Base-by-base conservation (phyloP, 2,888 invertebrate genomes). In the Tortrix viridana region DNA sequence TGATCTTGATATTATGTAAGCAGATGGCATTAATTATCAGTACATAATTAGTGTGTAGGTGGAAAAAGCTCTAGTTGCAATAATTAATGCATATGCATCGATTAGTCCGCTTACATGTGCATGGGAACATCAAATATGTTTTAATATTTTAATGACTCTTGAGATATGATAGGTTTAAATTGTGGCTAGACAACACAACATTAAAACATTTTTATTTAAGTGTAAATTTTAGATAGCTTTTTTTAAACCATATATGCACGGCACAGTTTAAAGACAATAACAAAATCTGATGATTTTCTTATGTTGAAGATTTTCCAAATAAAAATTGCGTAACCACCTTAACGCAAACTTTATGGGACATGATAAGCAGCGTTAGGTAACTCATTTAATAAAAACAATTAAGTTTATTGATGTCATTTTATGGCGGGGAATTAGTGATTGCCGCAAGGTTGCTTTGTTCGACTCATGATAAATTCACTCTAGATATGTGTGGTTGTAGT, bases 1-100 rank as follows among this genome's bases (percentile, higher is more conserved):
- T 68, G 80, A 81, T 84, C 85, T 83, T 69, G 69, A 84, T 85
- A 82, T 84, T 87, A 87, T 82, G 74, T 80, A 82, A 82, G 70
- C 70, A 74, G 80, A 62, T 65, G 65, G 61, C 56, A 52, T 63
- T 67, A 62, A 68, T 67, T 66, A 59, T 61, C 65, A 22, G 57
- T 53, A 32, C 67, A 65, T 65, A 61, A 63, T 63, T 63, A 53
- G 43, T 16, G 22, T 47, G 63, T 53, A 58, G 47, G 58, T 58
- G 63, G 32, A 12, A 57, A 58, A 58, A 58, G 57, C 57, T 63
- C 63, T 43, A 63, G 53, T 41, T 53, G 53, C 57, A 43, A 41
- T 53, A 20, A 53, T 53, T 57, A 50, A 47, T 57, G 53, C 47
- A 58, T 18, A 26, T 22, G 20, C 43, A 52, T 48, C 43, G 23